phyloP scores from a whole-genome alignment of 2,797 vertebrate species.

The Diceros bicornis region DNA sequence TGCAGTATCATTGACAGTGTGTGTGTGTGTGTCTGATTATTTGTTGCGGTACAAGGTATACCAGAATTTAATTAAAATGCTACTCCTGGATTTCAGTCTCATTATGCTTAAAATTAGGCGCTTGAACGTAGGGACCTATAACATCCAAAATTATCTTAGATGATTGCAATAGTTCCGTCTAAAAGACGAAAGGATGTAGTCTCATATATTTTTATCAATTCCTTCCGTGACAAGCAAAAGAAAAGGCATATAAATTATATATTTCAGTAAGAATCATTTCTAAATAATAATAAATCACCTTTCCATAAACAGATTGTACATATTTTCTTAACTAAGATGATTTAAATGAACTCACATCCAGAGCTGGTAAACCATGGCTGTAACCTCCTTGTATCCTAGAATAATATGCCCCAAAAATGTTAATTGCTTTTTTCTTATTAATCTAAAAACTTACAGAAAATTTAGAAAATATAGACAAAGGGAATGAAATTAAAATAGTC shows the following conservation, averaged over 20 bases:
- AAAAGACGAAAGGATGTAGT: background rate
- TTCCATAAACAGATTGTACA: background rate
- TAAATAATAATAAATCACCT: background rate
- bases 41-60: background rate
- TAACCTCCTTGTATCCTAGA: background rate
- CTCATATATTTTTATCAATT: background rate
- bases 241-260: background rate
- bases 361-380: background rate
- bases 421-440: background rate
- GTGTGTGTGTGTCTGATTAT: background rate
- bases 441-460: background rate
- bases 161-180: background rate
- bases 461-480: constrained; percentile 23
- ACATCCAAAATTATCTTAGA: background rate
- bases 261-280: background rate
- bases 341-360: background rate
- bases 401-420: background rate
- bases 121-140: background rate
- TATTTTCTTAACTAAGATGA: background rate
- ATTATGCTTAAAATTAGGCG: background rate
- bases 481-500: background rate
- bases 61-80: constrained; percentile 15
- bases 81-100: background rate
- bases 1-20: background rate
- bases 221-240: background rate